Percentiles rank a stretch among this genome's conserved stretches.
phyloP scores from a whole-genome alignment of 1,140 invertebrate species.

The Rhagoletis pomonella region DNA sequence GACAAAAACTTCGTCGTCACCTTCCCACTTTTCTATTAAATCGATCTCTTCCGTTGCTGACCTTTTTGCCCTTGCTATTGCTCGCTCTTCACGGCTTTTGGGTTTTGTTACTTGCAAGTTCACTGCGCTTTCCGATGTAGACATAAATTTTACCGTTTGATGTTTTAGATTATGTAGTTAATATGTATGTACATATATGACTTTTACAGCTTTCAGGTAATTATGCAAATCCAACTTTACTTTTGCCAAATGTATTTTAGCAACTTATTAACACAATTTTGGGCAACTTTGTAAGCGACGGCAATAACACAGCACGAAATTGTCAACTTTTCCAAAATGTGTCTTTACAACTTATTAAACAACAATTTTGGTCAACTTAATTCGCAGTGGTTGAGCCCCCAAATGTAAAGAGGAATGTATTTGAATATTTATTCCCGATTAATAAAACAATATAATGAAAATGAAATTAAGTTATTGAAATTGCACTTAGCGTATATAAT shows the following conservation, averaged over 20 bases:
- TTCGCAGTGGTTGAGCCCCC: conserved; percentile 5
- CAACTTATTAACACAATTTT: not conserved
- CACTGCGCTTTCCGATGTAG: not conserved
- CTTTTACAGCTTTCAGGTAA: not conserved
- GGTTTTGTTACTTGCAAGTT: not conserved
- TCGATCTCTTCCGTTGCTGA: conserved; percentile 10
- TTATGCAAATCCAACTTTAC: too few relatives aligned
- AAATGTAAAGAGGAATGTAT: conserved; percentile 12
- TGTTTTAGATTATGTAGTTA: not conserved
- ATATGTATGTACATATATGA: not conserved
- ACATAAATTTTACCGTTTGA: not conserved
- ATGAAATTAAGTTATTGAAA: too few relatives aligned
- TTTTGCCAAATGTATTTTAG: not conserved
- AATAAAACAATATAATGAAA: not conserved
- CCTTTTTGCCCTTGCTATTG: conserved; percentile 4
- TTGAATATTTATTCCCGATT: not conserved
- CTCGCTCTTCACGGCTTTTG: not conserved
- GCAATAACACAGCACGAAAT: not conserved
- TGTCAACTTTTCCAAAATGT: not conserved
- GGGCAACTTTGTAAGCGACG: not conserved
- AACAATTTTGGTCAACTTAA: not conserved
- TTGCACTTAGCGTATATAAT: too few relatives aligned
- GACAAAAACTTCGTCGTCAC: conserved; percentile 12
- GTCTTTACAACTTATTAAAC: not conserved
- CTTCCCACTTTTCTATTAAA: conserved; percentile 2